Percentiles rank a stretch among this genome's conserved stretches.
These are phyloP conservation scores for Heterohyrax brucei DNA, from an alignment of 2,797 vertebrate genomes.

Conservation along the genomic window DNA sequence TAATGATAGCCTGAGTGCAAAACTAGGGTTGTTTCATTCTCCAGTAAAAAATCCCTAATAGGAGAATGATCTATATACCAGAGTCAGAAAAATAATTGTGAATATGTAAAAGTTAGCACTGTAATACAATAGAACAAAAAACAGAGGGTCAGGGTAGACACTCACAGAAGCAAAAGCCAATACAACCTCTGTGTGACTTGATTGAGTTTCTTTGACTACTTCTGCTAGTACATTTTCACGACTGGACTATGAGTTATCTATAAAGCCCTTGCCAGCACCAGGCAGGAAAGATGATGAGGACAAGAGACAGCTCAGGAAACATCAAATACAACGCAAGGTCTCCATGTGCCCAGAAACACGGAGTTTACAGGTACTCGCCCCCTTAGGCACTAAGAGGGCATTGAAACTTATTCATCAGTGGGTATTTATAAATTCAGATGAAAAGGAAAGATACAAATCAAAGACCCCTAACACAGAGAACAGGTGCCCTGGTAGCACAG, in stretches of 20 bases:
- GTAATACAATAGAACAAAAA: conserved; percentile 14
- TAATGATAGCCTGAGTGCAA: not conserved
- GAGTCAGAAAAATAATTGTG: not conserved
- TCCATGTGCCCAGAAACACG: not conserved
- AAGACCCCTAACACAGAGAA: not conserved
- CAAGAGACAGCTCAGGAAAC: not conserved
- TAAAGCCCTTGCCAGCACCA: not conserved
- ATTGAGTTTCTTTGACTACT: not conserved
- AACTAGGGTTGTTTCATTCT: not conserved
- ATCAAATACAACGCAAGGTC: not conserved
- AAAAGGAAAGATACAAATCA: conserved; percentile 57
- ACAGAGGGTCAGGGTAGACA: not conserved
- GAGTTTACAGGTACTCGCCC: not conserved
- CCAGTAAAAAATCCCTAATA: not conserved
- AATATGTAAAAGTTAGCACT: not conserved
- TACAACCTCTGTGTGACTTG: not conserved
- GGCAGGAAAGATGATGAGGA: not conserved
- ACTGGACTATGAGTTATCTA: not conserved
- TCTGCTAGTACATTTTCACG: not conserved
- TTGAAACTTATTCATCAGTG: conserved; percentile 17
- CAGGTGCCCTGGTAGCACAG: too few relatives aligned
- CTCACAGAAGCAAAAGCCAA: not conserved
- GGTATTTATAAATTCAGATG: conserved; percentile 60
- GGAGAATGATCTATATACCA: not conserved
- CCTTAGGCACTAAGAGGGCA: conserved; percentile 10